These are phyloP conservation scores for Andrena dorsata DNA, from an alignment of 2,888 invertebrate species.

Conservation along the genomic window DNA sequence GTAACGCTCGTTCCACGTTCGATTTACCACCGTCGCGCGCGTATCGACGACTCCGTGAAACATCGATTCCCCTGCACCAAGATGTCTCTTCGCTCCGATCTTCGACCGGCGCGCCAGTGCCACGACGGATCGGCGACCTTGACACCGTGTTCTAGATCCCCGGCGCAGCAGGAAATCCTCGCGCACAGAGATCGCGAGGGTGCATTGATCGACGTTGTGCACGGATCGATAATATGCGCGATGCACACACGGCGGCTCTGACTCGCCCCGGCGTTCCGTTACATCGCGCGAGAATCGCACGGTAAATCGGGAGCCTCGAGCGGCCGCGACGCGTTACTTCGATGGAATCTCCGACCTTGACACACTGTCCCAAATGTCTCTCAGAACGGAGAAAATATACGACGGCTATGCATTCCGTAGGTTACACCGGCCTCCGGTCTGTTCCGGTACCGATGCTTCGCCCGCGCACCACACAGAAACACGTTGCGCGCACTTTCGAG, in stretches of 20 bases:
- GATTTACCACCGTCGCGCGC: not conserved
- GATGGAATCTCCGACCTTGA: constrained; percentile 67
- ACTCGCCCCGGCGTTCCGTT: constrained; percentile 36
- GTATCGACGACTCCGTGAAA: not conserved
- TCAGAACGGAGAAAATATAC: constrained; percentile 24
- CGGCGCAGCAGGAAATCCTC: constrained; percentile 34
- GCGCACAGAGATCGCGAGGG: constrained; percentile 17
- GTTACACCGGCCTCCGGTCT: not conserved
- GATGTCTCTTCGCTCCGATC: not conserved
- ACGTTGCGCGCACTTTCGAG: not conserved
- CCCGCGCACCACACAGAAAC: not conserved
- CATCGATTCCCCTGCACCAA: not conserved
- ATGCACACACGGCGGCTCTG: constrained; percentile 21
- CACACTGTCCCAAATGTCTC: constrained; percentile 69
- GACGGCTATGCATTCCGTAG: constrained; percentile 23
- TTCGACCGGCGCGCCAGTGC: not conserved
- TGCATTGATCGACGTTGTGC: constrained; percentile 35
- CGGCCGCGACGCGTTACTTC: constrained; percentile 19
- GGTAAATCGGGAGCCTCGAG: constrained; percentile 32
- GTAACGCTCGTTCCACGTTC: not conserved
- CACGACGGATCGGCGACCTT: constrained; percentile 54
- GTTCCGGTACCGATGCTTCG: not conserved
- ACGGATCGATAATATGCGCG: constrained; percentile 35
- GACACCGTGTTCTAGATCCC: constrained; percentile 65
- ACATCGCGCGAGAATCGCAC: constrained; percentile 34